Evolutionary conservation across 2,888 invertebrate species (phyloP).

Genomic region (Pseudanteris insignis): DNA sequence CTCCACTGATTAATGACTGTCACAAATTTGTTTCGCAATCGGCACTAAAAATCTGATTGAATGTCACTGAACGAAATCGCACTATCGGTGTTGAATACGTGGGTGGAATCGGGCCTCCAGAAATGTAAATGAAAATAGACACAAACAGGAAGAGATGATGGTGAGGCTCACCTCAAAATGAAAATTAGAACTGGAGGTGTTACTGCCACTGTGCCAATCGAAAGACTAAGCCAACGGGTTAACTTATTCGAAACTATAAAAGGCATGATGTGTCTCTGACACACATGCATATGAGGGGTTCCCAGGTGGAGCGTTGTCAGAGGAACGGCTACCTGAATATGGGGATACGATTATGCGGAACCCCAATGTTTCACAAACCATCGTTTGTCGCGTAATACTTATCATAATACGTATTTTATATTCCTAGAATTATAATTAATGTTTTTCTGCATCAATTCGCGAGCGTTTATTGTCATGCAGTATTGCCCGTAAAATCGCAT

Average conservation of each 20-base stretch:
- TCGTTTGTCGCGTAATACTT: conserved; percentile 53
- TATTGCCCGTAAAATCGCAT: conserved; percentile 46
- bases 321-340: conserved; percentile 54
- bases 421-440: conserved; percentile 56
- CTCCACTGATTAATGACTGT: too few relatives aligned
- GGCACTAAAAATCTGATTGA: too few relatives aligned
- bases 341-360: conserved; percentile 40
- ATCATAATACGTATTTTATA: conserved; percentile 63
- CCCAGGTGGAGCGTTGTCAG: conserved; percentile 59
- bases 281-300: conserved; percentile 50
- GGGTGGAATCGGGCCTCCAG: too few relatives aligned
- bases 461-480: conserved; percentile 29
- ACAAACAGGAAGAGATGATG: conserved; percentile 5
- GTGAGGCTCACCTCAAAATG: conserved; percentile 19
- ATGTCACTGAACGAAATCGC: too few relatives aligned
- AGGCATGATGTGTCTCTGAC: conserved; percentile 53
- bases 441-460: conserved; percentile 44
- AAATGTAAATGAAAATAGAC: too few relatives aligned
- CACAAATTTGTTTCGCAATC: too few relatives aligned
- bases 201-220: conserved; percentile 62
- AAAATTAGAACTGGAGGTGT: conserved; percentile 54
- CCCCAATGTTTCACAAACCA: conserved; percentile 44
- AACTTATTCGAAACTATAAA: conserved; percentile 64
- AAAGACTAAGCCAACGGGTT: conserved; percentile 65
- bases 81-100: too few relatives aligned